These are phyloP conservation scores for Calameuta idolon DNA, from an alignment of 2,888 invertebrate genomes.

Conservation along the genomic window DNA sequence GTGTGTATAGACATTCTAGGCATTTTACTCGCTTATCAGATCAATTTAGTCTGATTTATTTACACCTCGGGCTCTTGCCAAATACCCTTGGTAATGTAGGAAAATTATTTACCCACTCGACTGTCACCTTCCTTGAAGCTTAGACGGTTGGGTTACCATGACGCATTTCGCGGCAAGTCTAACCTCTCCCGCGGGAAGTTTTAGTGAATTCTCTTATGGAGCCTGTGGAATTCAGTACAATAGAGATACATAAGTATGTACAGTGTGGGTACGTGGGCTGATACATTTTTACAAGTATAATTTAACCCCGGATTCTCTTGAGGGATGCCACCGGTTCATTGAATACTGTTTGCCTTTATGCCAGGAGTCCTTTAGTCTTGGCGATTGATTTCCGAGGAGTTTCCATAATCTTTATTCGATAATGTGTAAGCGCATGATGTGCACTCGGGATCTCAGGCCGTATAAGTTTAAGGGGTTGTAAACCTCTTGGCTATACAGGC, in stretches of 20 bases:
- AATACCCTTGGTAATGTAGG: neutral
- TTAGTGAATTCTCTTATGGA: neutral
- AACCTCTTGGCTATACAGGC: constrained; percentile 13
- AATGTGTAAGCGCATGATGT: constrained; percentile 44
- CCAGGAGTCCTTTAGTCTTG: neutral
- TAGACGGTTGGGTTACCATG: neutral
- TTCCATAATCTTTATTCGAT: constrained; percentile 54
- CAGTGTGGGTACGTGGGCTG: neutral
- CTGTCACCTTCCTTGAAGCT: neutral
- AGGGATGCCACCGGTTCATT: neutral
- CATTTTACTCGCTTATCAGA: neutral
- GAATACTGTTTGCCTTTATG: neutral
- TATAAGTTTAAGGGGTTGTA: constrained; percentile 39
- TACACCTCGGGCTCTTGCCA: neutral
- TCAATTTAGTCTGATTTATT: neutral
- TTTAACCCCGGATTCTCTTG: neutral
- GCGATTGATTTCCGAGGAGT: constrained; percentile 19
- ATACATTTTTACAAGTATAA: neutral
- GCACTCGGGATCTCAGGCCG: constrained; percentile 25
- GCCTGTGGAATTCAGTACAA: neutral
- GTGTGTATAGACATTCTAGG: neutral
- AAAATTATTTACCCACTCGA: neutral
- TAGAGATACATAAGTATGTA: neutral
- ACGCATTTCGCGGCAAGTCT: neutral
- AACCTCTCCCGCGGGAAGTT: neutral